A percentile compares a stretch with the other conserved stretches of the same genome.
Evolutionary conservation across 2,888 invertebrate species (phyloP).

Genomic region (Mythimna lalbum): DNA sequence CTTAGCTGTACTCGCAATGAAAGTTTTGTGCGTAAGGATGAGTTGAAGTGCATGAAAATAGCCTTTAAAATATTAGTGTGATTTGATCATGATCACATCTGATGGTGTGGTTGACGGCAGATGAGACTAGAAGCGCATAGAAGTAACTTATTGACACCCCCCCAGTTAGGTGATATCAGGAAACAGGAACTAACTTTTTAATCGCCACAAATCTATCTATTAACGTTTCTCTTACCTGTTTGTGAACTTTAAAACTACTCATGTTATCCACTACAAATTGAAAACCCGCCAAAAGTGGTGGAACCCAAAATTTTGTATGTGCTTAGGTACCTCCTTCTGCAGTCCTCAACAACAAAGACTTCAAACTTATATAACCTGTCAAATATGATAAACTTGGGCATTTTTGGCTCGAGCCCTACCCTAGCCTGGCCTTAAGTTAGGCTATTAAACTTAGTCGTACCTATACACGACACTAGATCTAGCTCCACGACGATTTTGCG

Average conservation of each 20-base stretch:
- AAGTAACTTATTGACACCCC: no score
- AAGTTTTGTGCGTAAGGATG: no score
- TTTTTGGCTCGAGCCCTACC: constrained; percentile 48
- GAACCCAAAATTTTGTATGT: not conserved
- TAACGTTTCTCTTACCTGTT: not conserved
- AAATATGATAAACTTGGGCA: constrained; percentile 47
- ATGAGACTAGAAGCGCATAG: no score
- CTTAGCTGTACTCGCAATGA: no score
- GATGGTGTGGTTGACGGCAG: no score
- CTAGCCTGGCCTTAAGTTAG: constrained; percentile 49
- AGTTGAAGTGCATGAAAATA: no score
- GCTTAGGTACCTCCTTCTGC: not conserved
- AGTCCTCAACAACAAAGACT: not conserved
- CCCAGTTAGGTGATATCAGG: no score
- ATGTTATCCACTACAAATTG: not conserved
- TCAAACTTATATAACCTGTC: constrained; percentile 46
- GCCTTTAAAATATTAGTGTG: no score
- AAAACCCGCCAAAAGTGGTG: not conserved
- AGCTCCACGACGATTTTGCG: constrained; percentile 59
- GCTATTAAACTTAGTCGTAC: constrained; percentile 64
- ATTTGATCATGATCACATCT: no score
- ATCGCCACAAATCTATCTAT: no score
- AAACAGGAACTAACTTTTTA: no score
- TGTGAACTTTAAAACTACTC: not conserved
- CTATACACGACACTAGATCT: constrained; percentile 54